Base-by-base conservation (phyloP, 2,797 vertebrate species). In the Orestias chungarensis region DNA sequence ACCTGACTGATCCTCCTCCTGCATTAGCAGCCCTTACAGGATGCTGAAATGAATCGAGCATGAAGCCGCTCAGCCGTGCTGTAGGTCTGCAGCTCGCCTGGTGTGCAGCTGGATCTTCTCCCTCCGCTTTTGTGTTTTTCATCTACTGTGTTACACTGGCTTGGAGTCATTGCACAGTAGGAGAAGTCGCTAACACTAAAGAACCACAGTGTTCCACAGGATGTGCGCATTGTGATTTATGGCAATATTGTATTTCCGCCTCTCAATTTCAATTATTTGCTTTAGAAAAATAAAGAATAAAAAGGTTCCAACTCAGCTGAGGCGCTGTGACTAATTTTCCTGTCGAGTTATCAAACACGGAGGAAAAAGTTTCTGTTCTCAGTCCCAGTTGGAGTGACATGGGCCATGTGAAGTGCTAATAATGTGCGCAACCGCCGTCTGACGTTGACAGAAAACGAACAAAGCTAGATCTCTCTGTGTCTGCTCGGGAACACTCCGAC, bases 91-190 rank as follows among this genome's bases (percentile, higher is more conserved):
- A 66, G 74, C 86, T 86, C 72, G 86, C 87, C 88, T 91, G 87
- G 70, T 29, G 88, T 87, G 75, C 91, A 92, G 92, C 91, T 93
- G 92, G 83, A 79, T 86, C 83, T 75, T 82, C 87, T 91, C 87
- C 81, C 79, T 78, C 84, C n/a, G 83, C 86, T 91, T 89, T 89
- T 90, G 88, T 90, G 89, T 90, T 88, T 82, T 91, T 92, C 91
- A 92, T 92, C 90, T 90, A 89, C 89, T 89, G 87, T 88, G 90
- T 89, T 91, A 90, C 89, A 83, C 89, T 84, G 90, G 85, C 86
- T 90, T 17, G 78, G 81, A 91, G 82, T 90, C 87, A 75, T 66
- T 79, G 85, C 87, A 90, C 89, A 91, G 89, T 90, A 91, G 90
- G 89, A 86, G 83, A 83, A 87, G 87, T 88, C 84, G 73, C 86